A percentile compares a stretch with the other conserved stretches of the same genome.
phyloP scores from a whole-genome alignment of 1,140 invertebrate genomes.

The Nomia melanderi region DNA sequence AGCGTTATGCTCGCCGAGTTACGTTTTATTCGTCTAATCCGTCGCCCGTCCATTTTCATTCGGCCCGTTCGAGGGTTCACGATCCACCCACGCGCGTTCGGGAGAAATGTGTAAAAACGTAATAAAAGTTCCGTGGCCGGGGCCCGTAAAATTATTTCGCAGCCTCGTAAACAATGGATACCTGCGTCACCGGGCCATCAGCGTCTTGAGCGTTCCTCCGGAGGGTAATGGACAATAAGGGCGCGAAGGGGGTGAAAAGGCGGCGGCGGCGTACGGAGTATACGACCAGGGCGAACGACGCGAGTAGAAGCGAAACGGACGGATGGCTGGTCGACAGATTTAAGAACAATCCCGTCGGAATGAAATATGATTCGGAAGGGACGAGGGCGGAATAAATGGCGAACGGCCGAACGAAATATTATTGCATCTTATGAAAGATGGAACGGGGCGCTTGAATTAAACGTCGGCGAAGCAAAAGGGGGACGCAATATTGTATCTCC shows the following conservation, averaged over 20 bases:
- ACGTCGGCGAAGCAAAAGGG: neutral
- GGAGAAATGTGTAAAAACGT: constrained; percentile 37
- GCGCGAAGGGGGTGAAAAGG: constrained; percentile 8
- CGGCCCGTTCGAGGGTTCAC: neutral
- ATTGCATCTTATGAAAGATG: neutral
- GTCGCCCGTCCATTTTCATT: neutral
- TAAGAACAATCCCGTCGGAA: constrained; percentile 29
- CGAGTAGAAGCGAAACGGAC: neutral
- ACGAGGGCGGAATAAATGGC: constrained; percentile 32
- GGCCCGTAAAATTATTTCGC: constrained; percentile 38
- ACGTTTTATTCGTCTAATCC: neutral
- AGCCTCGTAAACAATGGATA: constrained; percentile 38
- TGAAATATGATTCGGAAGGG: constrained; percentile 36
- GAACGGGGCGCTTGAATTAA: neutral
- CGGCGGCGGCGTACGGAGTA: too few relatives aligned
- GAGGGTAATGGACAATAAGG: constrained; percentile 38
- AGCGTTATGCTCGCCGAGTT: neutral
- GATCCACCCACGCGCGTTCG: neutral
- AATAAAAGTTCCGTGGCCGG: constrained; percentile 16
- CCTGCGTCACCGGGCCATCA: constrained; percentile 41
- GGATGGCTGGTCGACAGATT: constrained; percentile 31
- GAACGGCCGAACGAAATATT: neutral
- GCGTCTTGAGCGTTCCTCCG: neutral
- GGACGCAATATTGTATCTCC: too few relatives aligned
- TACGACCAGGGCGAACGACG: constrained; percentile 7